Evolutionary conservation across 2,888 invertebrate genomes (phyloP), one percentile per base, ranked within the genome.

Genomic region (Sinelater perroti): DNA sequence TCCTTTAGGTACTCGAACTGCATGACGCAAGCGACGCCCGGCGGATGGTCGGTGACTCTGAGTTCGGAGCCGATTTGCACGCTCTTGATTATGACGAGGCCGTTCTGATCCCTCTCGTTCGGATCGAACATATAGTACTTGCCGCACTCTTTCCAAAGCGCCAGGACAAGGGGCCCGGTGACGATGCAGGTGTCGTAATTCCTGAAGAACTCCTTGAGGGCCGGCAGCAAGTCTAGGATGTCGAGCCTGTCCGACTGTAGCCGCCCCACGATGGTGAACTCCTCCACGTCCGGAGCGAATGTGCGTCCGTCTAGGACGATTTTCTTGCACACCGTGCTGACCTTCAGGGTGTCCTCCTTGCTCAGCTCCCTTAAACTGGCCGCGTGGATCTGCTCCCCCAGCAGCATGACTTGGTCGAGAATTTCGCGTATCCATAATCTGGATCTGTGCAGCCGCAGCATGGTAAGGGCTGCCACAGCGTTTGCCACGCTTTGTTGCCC

Each of bases 71-170:
- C 70, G 20, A 71, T 52, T 18, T 60, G 56, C 2, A 67, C 45
- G 14, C 56, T 61, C 26, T 63, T 67, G 1, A 65, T 35, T 3
- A 69, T 64, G 1, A 51, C 62, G 13, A 64, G 61, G 2, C 78
- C 79, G 10, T 68, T 66, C 2, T 64, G 60, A 58, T 80, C 77
- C 28, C 80, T 62, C 63, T 76, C 79, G 59, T 79, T 77, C 0
- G 80, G 77, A 69, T 80, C 80, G 58, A 79, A 80, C 75, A 79
- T 77, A 62, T 75, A 81, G 58, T 68, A 80, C 2, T 67, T 38
- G 3, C 70, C 73, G 46, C 75, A 75, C 62, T 80, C 79, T 2
- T 71, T 66, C 80, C 80, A 81, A 6, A 80, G 67, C 0, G 79
- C 76, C 2, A 80, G 64, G 8, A 67, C 67, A 16, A 77, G 58